Base-by-base conservation (phyloP, 2,113 vertebrate genomes). In the Hirundichthys speculiger region DNA sequence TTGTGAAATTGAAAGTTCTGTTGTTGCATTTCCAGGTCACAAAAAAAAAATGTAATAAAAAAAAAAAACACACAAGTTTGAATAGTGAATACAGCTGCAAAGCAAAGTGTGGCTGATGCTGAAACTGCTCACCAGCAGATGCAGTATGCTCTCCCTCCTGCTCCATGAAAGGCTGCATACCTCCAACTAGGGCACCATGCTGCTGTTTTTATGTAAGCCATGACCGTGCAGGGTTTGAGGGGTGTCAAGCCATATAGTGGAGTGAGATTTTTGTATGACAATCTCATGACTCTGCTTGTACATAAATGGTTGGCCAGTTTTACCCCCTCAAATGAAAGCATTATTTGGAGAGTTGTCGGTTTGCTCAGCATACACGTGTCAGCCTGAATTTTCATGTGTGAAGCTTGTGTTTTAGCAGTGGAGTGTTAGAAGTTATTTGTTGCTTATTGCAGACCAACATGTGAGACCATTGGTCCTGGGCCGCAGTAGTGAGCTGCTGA, bases 291-390 rank as follows among this genome's bases (percentile, higher is more conserved):
- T 73, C 49, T 66, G 62, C 49, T 54, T 75, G 47, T 63, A 45
- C 51, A 60, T 75, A 70, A 72, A 67, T 60, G 73, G 62, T 74
- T 71, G 72, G 76, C 81, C 63, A 61, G 80, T 83, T 79, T 82
- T 46, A 68, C 64, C 80, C 78, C 67, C 82, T 87, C 30, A 34
- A 79, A 69, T 67, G 78, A 68, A 57, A 70, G 47, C 67, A 75
- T 75, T 64, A 64, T 63, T 80, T 49, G 19, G 69, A 73, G 64
- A 84, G 76, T 81, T 82, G 83, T 79, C 75, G 27, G 20, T 22
- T 9, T 3, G 2, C n/a, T 22, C 19, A 41, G 24, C 51, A 21
- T 7, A 18, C 16, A 43, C 43, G 19, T 24, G 73, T 62, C 47
- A 41, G 57, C 52, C 62, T 63, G 43, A 47, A 39, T 79, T 64